Evolutionary conservation across 2,888 invertebrate genomes (phyloP), one percentile per base, ranked within the genome.

Genomic region (Julus scandinavius): DNA sequence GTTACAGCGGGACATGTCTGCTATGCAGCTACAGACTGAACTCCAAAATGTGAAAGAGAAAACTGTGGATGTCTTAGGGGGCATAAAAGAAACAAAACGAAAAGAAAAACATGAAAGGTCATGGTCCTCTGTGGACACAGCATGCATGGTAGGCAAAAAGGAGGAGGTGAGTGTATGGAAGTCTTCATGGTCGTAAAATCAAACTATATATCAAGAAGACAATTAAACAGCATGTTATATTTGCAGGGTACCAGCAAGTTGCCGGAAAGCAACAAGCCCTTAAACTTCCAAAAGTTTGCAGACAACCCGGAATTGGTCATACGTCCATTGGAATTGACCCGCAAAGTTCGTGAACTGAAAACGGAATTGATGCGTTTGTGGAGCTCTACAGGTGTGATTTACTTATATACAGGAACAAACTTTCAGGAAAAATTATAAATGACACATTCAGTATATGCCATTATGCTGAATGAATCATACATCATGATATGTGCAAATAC

Each of bases 271-370:
- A 20, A 84, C 84, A 84, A 38, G 20, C 84, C 49, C 15, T 38
- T 29, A 20, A 80, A 83, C 13, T 5, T 63, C 11, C 80, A 88
- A 7, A 80, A 17, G 49, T 49, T 38, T n/a, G 41, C 49, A 0
- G 80, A 80, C 6, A 88, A 45, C 20, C 84, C 41, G 84, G 83
- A 80, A 9, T 84, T 84, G 41, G 38, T 63, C 40, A 41, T 45
- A n/a, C 54, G 29, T 2, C 88, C 84, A 7, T 6, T 41, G 49
- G 85, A 88, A 86, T 20, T 88, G n/a, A 87, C 88, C 4, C 38
- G 50, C 41, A 88, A 88, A 87, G 87, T 88, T 38, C 83, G 84
- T 15, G 88, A 88, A 50, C 38, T 88, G 38, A 88, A 88, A 63
- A 72, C 83, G 13, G 88, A 88, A 87, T 17, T 88, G 38, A 87